Percentiles rank a stretch among this genome's conserved stretches.
Conservation (phyloP, 2,797 vertebrate species). For the Rhynchotus rufescens region DNA sequence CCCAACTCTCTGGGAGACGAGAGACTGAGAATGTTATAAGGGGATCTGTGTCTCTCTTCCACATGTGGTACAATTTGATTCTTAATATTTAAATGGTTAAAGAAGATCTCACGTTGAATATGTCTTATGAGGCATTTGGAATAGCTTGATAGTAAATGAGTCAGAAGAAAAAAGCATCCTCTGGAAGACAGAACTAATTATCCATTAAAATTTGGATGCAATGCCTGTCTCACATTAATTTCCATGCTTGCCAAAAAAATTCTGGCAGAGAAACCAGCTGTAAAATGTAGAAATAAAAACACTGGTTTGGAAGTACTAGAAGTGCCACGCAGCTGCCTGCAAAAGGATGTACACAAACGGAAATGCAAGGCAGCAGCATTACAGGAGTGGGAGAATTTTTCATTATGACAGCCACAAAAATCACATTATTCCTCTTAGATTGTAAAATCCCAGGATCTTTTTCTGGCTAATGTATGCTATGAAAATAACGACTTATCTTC, state of each 20-base stretch:
- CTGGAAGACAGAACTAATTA: conserved; percentile 56
- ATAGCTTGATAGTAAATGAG: neutral
- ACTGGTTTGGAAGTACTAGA: conserved; percentile 23
- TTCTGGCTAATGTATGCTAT: neutral
- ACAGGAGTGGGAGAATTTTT: neutral
- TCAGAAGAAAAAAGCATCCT: neutral
- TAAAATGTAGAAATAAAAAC: conserved; percentile 57
- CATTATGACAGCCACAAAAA: neutral
- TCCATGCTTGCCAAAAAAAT: conserved; percentile 56
- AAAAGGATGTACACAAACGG: neutral
- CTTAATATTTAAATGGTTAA: neutral
- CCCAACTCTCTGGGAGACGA: neutral
- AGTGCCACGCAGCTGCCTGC: neutral
- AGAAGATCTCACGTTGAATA: neutral
- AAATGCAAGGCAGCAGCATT: neutral
- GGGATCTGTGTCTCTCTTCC: neutral
- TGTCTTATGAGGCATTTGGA: conserved; percentile 17
- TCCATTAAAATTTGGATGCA: conserved; percentile 50
- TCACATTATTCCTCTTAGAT: neutral
- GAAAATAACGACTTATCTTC: neutral
- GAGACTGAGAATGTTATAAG: neutral
- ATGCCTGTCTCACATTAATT: conserved; percentile 12
- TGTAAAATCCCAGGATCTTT: neutral
- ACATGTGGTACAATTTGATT: neutral
- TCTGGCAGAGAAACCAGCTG: conserved; percentile 33